phyloP scores from a whole-genome alignment of 1,140 invertebrate species.

The Temnothorax curvispinosus region DNA sequence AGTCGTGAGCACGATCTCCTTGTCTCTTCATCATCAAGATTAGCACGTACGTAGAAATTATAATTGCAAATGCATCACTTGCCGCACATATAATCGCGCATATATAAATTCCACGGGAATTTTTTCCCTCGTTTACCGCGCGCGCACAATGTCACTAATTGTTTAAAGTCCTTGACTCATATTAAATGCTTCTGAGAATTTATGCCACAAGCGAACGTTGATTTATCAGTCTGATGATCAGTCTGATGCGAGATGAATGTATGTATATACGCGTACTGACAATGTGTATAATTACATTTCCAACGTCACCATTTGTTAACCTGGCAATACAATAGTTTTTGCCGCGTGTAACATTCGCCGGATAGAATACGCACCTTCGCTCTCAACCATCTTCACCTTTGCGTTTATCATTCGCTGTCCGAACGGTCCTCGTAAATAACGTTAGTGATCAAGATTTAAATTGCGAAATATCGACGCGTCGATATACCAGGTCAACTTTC shows the following conservation, averaged over 20 bases:
- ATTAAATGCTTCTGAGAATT: constrained; percentile 52
- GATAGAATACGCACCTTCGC: background rate
- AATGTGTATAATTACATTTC: constrained; percentile 10
- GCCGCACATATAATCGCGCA: background rate
- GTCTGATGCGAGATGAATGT: background rate
- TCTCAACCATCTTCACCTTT: background rate
- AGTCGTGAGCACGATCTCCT: constrained; percentile 54
- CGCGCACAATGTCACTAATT: constrained; percentile 28
- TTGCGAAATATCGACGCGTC: background rate
- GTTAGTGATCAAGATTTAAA: background rate
- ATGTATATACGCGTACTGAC: background rate
- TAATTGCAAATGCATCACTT: constrained; percentile 36
- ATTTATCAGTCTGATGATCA: constrained; percentile 37
- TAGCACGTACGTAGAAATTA: constrained; percentile 13
- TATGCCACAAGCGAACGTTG: constrained; percentile 3
- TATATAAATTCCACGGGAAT: constrained; percentile 4
- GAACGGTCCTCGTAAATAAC: no score
- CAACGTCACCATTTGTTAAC: constrained; percentile 16
- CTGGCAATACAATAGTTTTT: background rate
- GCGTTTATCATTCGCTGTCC: no score
- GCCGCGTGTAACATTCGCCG: background rate
- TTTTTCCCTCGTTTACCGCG: constrained; percentile 3
- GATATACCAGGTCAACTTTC: background rate
- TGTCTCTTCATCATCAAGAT: constrained; percentile 62
- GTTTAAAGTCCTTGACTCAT: constrained; percentile 41